Evolutionary conservation across 2,888 invertebrate species (phyloP).

Genomic region (Piscicola geometra): DNA sequence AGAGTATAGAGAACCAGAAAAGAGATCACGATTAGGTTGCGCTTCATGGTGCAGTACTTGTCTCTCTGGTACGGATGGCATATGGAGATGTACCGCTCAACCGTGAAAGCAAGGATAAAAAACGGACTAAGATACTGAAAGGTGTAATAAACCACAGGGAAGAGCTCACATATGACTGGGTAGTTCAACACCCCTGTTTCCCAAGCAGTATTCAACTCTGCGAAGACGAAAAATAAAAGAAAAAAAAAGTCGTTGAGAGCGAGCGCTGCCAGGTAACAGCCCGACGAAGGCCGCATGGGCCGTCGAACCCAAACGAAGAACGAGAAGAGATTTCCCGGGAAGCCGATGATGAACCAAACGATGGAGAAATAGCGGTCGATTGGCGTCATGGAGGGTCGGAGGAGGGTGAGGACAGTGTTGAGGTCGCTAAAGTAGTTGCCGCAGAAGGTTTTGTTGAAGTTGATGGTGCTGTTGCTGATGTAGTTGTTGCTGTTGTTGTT

Average conservation of each 20-base stretch:
- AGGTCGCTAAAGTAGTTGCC: constrained; percentile 2
- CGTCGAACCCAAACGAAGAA: constrained; percentile 54
- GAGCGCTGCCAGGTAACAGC: constrained; percentile 54
- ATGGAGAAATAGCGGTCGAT: constrained; percentile 50
- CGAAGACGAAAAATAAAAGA: constrained; percentile 50
- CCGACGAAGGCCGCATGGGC: constrained; percentile 55
- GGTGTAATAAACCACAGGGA: constrained; percentile 50
- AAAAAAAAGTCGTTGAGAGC: constrained; percentile 53
- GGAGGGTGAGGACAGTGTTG: constrained; percentile 32
- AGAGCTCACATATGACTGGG: constrained; percentile 51
- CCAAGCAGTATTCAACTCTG: constrained; percentile 51
- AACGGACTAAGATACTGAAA: constrained; percentile 53
- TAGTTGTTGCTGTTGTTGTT: neutral
- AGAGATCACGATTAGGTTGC: constrained; percentile 49
- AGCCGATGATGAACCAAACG: constrained; percentile 52
- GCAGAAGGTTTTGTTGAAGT: constrained; percentile 12
- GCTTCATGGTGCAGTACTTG: constrained; percentile 49
- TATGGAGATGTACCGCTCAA: constrained; percentile 54
- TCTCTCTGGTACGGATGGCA: constrained; percentile 55
- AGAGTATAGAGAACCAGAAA: constrained; percentile 47
- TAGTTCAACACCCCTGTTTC: constrained; percentile 45
- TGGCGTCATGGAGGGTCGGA: constrained; percentile 38
- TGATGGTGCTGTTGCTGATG: neutral
- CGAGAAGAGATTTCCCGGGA: constrained; percentile 54
- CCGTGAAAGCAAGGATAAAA: constrained; percentile 54